A percentile compares a stretch with the other conserved stretches of the same genome.
phyloP scores from a whole-genome alignment of 2,888 invertebrate genomes.

The Megastigmus dorsalis region DNA sequence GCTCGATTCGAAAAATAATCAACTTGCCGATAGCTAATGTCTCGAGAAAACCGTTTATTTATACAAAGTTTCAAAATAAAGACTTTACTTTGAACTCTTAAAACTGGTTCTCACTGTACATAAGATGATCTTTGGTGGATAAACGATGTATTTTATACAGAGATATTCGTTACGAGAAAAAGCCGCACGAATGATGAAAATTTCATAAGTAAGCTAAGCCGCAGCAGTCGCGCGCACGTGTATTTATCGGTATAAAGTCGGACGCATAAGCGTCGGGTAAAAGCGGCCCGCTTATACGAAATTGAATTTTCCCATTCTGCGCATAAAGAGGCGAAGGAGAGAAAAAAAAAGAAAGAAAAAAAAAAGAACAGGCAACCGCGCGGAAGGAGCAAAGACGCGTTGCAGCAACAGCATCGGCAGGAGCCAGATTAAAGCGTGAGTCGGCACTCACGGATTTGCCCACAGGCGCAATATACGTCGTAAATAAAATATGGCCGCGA shows the following conservation, averaged over 20 bases:
- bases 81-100: too few species aligned
- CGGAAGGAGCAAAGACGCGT: background rate
- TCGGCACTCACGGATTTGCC: constrained; percentile 55
- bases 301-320: constrained; percentile 1
- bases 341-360: background rate
- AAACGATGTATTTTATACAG: too few species aligned
- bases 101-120: too few species aligned
- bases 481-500: constrained; percentile 62
- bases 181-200: too few species aligned
- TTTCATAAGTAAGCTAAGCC: background rate
- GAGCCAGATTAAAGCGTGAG: constrained; percentile 48
- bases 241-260: too few species aligned
- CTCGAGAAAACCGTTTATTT: too few species aligned
- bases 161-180: too few species aligned
- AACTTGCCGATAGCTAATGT: too few species aligned
- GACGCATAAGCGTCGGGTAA: background rate
- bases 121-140: too few species aligned
- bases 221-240: background rate
- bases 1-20: background rate
- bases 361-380: background rate
- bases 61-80: too few species aligned
- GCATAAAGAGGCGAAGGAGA: background rate
- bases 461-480: constrained; percentile 57
- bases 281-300: constrained; percentile 2
- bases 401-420: background rate